Percentiles rank a stretch among this genome's conserved stretches.
Evolutionary conservation across 2,113 vertebrate genomes (phyloP).

Genomic region (Pycnonotus jocosus): DNA sequence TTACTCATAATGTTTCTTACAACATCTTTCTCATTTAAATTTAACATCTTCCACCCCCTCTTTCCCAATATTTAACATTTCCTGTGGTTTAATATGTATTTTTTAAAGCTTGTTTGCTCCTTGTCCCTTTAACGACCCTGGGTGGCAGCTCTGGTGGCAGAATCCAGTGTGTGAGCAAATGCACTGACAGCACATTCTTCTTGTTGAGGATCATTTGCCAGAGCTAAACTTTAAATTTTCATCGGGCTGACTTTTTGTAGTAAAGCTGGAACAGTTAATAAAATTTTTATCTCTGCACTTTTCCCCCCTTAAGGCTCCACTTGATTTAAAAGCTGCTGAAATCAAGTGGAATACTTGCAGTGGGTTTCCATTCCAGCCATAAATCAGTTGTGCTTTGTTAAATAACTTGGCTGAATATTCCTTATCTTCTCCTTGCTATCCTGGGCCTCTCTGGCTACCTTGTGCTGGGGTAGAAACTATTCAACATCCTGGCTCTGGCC

Average conservation of each 20-base stretch:
- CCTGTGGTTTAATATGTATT: not conserved
- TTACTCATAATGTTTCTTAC: not conserved
- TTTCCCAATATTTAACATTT: not conserved
- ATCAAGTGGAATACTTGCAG: not conserved
- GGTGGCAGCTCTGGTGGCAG: not conserved
- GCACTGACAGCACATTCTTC: not conserved
- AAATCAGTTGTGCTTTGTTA: slow-evolving; percentile 11
- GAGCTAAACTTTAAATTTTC: not conserved
- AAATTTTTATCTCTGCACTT: not conserved
- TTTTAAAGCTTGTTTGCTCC: not conserved
- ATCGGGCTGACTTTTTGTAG: not conserved
- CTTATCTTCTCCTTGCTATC: not conserved
- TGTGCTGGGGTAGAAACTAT: not conserved
- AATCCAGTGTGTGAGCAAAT: not conserved
- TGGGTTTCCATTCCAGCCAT: not conserved
- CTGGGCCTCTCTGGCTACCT: not conserved
- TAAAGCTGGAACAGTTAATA: not conserved
- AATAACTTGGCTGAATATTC: not conserved
- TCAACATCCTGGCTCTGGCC: not conserved
- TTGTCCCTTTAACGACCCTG: not conserved
- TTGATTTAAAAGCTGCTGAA: slow-evolving; percentile 49
- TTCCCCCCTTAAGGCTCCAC: not conserved
- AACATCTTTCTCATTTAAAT: not conserved
- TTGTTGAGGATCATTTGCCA: not conserved
- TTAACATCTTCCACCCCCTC: not conserved